Evolutionary conservation across 1,140 invertebrate species (phyloP), one percentile per base, ranked within the genome.

Genomic region (Dreissena rostriformis): DNA sequence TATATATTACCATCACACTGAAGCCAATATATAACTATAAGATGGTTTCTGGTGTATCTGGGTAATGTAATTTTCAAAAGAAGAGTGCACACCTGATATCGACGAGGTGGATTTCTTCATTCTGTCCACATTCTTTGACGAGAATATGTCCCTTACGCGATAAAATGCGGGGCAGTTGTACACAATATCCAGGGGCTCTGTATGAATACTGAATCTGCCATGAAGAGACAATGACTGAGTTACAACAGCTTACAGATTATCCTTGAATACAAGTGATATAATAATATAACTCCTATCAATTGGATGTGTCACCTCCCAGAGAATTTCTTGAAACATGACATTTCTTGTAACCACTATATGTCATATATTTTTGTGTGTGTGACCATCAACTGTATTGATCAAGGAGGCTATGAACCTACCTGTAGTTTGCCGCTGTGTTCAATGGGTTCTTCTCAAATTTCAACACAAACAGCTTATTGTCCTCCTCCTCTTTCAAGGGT

Each of bases 121-220:
- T 4, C 22, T 57, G 26, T 74, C 57, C n/a, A 84, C 80, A 22
- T 86, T 87, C 61, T 73, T 90, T 53, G 85, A 88, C 61, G 82
- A 87, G 86, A 97, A 95, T 91, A 98, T 98, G 86, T 97, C 96
- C 24, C 95, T 94, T 2, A 98, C 93, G 95, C 96, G 97, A 76
- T 95, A 94, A 22, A 97, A 95, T 17, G 96, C 96, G 51, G 94
- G 93, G 66, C 96, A 95, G 94, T 98, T 97, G 90, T 97, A 98
- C 57, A 98, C 97, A 79, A 98, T 95, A 92, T 98, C 97, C 88
- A 98, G 94, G 2, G 97, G 96, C 86, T 96, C 95, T 2, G 97
- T 97, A 89, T 96, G 95, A 52, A 98, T 95, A 88, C 95, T 95
- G 71, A 98, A 95, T 66, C 93, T 94, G 84, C 72, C 80, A 88